Percentiles rank a stretch among this genome's conserved stretches.
These are phyloP conservation scores for Brienomyrus longianalis DNA, from an alignment of 2,113 vertebrate species.

Conservation along the genomic window DNA sequence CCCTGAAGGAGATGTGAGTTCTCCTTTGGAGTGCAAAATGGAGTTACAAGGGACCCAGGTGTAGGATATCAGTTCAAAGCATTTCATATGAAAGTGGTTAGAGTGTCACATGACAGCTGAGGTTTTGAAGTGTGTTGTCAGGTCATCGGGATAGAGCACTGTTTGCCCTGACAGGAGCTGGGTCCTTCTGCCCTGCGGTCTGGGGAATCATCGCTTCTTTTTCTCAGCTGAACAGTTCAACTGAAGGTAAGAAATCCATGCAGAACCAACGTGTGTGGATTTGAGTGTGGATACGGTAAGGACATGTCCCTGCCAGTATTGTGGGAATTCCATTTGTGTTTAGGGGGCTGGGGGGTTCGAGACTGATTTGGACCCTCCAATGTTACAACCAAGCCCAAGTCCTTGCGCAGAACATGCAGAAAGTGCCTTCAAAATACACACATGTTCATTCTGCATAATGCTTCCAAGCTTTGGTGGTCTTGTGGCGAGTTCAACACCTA, in stretches of 20 bases:
- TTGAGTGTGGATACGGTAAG: neutral
- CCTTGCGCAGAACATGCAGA: neutral
- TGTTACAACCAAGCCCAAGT: neutral
- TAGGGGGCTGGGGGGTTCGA: neutral
- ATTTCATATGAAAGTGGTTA: conserved; percentile 7
- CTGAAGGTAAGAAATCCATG: neutral
- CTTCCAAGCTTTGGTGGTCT: neutral
- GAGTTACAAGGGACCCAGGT: neutral
- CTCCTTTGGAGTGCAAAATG: neutral
- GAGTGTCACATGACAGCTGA: neutral
- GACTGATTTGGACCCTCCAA: neutral
- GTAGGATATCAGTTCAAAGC: conserved; percentile 7
- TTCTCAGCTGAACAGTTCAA: neutral
- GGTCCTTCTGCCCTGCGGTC: neutral
- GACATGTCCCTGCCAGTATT: neutral
- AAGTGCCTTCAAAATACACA: neutral
- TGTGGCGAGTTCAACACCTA: neutral
- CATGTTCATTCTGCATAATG: neutral
- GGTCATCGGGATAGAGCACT: neutral
- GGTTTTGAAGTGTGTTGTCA: conserved; percentile 9
- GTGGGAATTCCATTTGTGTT: neutral
- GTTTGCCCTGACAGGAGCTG: neutral
- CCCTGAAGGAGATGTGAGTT: neutral
- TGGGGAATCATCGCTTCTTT: neutral
- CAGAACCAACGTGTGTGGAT: neutral